Conservation (phyloP, 2,797 vertebrate species). For the Darevskia nairensis region DNA sequence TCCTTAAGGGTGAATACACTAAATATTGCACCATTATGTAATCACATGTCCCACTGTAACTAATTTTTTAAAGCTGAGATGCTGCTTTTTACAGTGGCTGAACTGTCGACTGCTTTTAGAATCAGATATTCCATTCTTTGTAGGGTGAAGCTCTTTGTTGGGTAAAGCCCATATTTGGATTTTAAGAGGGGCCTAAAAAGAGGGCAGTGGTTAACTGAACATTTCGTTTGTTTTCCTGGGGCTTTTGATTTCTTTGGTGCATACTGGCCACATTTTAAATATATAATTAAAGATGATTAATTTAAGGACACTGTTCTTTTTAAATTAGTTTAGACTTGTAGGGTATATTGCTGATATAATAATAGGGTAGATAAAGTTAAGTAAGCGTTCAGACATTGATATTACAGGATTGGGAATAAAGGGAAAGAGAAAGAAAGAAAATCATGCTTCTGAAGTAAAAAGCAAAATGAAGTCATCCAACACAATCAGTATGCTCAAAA, state of each 20-base stretch:
- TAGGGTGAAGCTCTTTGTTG: neutral
- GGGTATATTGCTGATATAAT: neutral
- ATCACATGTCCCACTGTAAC: neutral
- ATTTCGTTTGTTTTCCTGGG: neutral
- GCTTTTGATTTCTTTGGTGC: neutral
- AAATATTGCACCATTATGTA: slow-evolving; percentile 3
- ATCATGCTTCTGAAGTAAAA: neutral
- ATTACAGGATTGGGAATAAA: neutral
- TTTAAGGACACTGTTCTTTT: neutral
- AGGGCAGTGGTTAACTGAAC: neutral
- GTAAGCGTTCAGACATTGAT: neutral
- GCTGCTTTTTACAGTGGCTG: neutral
- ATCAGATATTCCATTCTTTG: neutral
- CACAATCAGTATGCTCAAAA: no score
- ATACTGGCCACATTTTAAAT: neutral
- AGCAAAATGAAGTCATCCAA: no score
- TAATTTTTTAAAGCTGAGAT: neutral
- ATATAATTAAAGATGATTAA: neutral
- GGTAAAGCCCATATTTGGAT: neutral
- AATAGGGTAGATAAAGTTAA: neutral
- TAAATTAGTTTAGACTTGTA: neutral
- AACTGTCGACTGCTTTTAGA: neutral
- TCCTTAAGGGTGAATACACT: slow-evolving; percentile 23
- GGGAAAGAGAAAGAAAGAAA: neutral
- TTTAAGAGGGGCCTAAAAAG: neutral